A percentile compares a stretch with the other conserved stretches of the same genome.
Evolutionary conservation across 2,113 vertebrate species (phyloP).

Genomic region (Cisticola juncidis): DNA sequence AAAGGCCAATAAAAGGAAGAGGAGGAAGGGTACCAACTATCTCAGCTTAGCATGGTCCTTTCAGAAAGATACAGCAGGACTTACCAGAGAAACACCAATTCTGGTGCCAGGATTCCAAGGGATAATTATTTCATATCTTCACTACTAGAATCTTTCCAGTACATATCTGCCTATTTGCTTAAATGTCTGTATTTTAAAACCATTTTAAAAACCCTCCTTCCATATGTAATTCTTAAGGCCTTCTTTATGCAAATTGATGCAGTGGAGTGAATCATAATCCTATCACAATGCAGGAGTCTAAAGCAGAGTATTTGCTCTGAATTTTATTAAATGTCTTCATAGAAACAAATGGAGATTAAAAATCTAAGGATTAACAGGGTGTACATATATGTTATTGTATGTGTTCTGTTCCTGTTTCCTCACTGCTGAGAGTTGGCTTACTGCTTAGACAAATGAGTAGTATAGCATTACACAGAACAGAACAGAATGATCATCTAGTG

Average conservation of each 20-base stretch:
- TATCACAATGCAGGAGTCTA: not conserved
- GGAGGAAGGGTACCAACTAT: not conserved
- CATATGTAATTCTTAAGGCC: not conserved
- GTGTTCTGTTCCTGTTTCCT: not conserved
- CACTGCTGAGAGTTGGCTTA: not conserved
- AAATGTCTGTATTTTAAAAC: not conserved
- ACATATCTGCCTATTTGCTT: not conserved
- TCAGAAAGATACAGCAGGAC: not conserved
- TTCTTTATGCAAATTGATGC: not conserved
- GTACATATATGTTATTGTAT: not conserved
- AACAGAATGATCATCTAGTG: not conserved
- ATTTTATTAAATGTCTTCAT: not conserved
- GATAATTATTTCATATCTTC: not conserved
- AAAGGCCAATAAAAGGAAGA: not conserved
- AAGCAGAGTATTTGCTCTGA: not conserved
- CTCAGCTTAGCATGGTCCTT: not conserved
- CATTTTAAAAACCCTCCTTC: not conserved
- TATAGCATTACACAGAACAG: not conserved
- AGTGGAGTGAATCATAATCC: not conserved
- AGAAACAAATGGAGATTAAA: not conserved
- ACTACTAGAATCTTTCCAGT: not conserved
- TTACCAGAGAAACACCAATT: not conserved
- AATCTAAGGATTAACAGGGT: not conserved
- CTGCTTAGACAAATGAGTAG: not conserved
- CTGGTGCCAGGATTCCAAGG: not conserved